Conservation (phyloP, 2,888 invertebrate species). For the Thecophora atra region DNA sequence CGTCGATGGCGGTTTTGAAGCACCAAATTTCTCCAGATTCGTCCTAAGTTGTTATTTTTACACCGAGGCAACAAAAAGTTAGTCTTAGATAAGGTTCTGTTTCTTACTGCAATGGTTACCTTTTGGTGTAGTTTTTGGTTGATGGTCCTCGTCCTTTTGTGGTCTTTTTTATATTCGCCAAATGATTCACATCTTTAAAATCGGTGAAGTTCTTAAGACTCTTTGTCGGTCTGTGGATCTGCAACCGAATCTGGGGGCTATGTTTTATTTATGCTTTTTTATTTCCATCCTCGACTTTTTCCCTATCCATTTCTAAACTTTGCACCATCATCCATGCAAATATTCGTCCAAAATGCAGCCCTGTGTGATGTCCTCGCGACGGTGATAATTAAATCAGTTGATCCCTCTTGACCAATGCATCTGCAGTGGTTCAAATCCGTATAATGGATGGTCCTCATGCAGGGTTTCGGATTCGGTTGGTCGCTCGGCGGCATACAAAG, state of each 20-base stretch:
- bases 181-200: conserved; percentile 23
- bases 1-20: no score
- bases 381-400: conserved; percentile 27
- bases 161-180: background rate
- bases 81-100: background rate
- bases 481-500: background rate
- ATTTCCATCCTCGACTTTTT: no score
- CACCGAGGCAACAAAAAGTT: conserved; percentile 13
- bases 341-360: background rate
- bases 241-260: background rate
- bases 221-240: background rate
- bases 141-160: background rate
- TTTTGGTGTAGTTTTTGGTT: background rate
- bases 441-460: background rate
- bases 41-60: background rate
- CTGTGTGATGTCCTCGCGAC: background rate
- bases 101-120: background rate
- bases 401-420: conserved; percentile 19
- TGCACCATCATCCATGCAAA: background rate
- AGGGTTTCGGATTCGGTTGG: background rate
- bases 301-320: background rate
- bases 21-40: no score
- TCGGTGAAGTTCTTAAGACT: conserved; percentile 29
- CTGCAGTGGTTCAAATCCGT: background rate
- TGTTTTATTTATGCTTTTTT: background rate